These are phyloP conservation scores for Pristionchus exspectatus DNA, from an alignment of 2,888 invertebrate genomes.

Conservation along the genomic window DNA sequence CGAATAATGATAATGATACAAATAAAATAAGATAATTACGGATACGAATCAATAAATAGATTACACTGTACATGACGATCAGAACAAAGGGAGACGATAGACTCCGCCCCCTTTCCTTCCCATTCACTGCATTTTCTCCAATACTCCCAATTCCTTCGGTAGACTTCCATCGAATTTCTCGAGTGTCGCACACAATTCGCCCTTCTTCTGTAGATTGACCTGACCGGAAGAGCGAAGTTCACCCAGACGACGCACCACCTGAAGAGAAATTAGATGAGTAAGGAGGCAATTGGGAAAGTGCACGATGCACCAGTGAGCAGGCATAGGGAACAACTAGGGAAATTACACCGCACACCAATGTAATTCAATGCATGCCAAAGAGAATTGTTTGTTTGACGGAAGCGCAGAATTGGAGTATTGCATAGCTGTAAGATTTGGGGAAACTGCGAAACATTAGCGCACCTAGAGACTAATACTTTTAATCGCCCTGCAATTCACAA, in stretches of 20 bases:
- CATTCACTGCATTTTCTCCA: slow-evolving; percentile 20
- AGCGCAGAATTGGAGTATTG: too few relatives aligned
- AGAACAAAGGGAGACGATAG: not conserved
- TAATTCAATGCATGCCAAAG: too few relatives aligned
- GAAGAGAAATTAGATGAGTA: not conserved
- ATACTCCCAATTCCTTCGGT: slow-evolving; percentile 43
- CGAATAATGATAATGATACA: not conserved
- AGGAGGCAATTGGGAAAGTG: not conserved
- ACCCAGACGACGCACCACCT: slow-evolving; percentile 49
- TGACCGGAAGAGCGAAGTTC: not conserved
- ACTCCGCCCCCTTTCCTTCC: not conserved
- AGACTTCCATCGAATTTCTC: slow-evolving; percentile 35
- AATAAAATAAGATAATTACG: not conserved
- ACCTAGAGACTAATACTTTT: too few relatives aligned
- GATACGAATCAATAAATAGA: not conserved
- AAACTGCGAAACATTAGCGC: too few relatives aligned
- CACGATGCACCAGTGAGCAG: not conserved
- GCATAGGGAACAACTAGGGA: not conserved
- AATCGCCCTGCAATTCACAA: too few relatives aligned
- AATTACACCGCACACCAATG: not conserved
- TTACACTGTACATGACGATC: not conserved
- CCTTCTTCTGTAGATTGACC: not conserved
- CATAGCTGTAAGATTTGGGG: too few relatives aligned
- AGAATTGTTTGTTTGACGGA: too few relatives aligned
- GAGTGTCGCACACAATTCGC: not conserved